Evolutionary conservation across 2,888 invertebrate genomes (phyloP), one percentile per base, ranked within the genome.

Genomic region (Eupithecia dodoneata): DNA sequence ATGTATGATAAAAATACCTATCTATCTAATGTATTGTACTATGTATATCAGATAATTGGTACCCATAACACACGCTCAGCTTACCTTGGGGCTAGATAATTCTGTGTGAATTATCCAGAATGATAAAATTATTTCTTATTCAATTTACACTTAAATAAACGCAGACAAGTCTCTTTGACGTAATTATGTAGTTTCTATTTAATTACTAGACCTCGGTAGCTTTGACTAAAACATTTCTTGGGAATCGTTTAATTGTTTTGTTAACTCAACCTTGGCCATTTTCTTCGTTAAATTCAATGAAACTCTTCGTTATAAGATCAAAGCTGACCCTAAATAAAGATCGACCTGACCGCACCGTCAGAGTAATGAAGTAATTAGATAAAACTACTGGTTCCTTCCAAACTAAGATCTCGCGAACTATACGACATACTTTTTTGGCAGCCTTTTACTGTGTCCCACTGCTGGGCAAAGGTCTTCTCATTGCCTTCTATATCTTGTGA

Each of bases 141-240:
- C 30, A 30, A 30, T 30, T 30, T 30, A 30, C 30, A 30, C 30
- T 30, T 30, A 0, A 30, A 30, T 30, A 30, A 30, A 30, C 30
- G 30, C 30, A 30, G 55, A 55, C 6, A n/a, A n/a, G 55, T 59
- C 10, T 18, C 9, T 59, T 59, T 59, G 10, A 18, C 10, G 4
- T 18, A 10, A 2, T 59, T 59, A 18, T 18, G 10, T 18, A 10
- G 7, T 59, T 59, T 59, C 10, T 59, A 59, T 59, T 55, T 55
- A 4, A n/a, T 55, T 3, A 18, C 18, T 3, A 18, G 18, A 18
- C 10, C 3, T 10, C 10, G 4, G 10, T 18, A 18, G 9, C 18
- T 59, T 59, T 18, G 10, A 59, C 66, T 65, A 15, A 69, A 69
- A 45, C 10, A 44, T 44, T 69, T 69, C 67, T 69, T 15, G 10